Conservation (phyloP, 92 coral and sea anemone genomes). For the Metridium senile region DNA sequence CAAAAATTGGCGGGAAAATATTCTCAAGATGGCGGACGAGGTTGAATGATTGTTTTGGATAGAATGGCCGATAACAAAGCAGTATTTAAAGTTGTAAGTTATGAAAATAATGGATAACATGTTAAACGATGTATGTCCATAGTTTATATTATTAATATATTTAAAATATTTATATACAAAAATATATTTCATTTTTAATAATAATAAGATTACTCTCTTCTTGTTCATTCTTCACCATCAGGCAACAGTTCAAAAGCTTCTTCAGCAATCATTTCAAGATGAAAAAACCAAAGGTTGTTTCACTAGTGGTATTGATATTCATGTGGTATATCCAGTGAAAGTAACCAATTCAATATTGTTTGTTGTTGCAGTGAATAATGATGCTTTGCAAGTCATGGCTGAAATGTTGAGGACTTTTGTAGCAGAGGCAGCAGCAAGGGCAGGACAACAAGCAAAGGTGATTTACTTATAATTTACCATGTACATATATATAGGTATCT, state of each 20-base stretch:
- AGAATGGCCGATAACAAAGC: slow-evolving; percentile 24
- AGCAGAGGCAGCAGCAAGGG: slow-evolving; percentile 88
- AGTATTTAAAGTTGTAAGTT: slow-evolving; percentile 31
- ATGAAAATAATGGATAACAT: not conserved
- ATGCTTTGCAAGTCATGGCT: slow-evolving; percentile 83
- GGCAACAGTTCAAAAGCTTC: slow-evolving; percentile 86
- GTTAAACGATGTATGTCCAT: no score
- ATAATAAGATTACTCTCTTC: not conserved
- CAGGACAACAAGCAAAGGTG: slow-evolving; percentile 84
- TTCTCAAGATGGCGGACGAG: not conserved
- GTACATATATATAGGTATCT: no score
- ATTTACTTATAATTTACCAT: not conserved
- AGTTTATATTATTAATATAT: not conserved
- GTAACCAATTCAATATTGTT: no score
- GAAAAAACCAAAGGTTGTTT: slow-evolving; percentile 87
- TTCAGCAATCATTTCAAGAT: slow-evolving; percentile 76
- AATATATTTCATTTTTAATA: not conserved
- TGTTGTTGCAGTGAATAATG: slow-evolving; percentile 62
- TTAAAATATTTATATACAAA: not conserved
- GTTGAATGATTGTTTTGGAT: not conserved
- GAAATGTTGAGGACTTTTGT: slow-evolving; percentile 83
- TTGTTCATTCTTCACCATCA: slow-evolving; percentile 7
- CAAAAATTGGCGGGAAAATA: slow-evolving; percentile 20
- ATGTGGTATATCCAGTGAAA: no score
- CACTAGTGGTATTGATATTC: no score